Conservation (phyloP, 2,888 invertebrate genomes). For the Leptopilina drosophilae region DNA sequence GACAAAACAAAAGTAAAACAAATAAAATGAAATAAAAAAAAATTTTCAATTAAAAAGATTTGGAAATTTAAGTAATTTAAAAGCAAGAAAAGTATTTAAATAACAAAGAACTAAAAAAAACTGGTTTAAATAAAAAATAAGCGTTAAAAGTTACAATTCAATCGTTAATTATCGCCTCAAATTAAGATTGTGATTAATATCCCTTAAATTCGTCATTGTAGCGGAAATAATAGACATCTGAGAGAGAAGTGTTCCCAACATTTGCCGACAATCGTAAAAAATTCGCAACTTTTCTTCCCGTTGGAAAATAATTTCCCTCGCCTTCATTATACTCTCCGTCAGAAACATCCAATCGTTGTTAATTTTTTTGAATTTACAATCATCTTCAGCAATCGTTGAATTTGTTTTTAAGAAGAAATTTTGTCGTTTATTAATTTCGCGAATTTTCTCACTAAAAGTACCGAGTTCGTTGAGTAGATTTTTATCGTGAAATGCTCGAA, state of each 20-base stretch:
- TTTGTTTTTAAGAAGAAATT: not conserved
- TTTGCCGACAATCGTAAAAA: too few species aligned
- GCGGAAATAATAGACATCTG: too few species aligned
- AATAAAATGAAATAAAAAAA: too few species aligned
- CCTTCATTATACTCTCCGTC: slow-evolving; percentile 16
- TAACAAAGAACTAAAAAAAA: too few species aligned
- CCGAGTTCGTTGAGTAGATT: too few species aligned
- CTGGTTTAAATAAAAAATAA: not conserved
- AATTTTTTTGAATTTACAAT: not conserved
- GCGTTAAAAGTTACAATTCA: not conserved
- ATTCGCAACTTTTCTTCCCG: too few species aligned
- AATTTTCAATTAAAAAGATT: too few species aligned
- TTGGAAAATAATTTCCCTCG: slow-evolving; percentile 17
- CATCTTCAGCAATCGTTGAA: not conserved
- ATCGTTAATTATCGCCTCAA: not conserved
- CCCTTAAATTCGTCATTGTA: too few species aligned
- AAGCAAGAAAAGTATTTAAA: too few species aligned
- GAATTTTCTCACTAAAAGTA: not conserved
- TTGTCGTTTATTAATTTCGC: slow-evolving; percentile 3
- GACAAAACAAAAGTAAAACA: too few species aligned
- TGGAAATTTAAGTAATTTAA: not conserved
- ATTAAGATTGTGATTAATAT: too few species aligned
- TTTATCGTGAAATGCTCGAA: not conserved
- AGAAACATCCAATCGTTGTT: not conserved
- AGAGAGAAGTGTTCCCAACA: too few species aligned